Conservation (phyloP, 2,113 vertebrate genomes). For the Malurus elegans region DNA sequence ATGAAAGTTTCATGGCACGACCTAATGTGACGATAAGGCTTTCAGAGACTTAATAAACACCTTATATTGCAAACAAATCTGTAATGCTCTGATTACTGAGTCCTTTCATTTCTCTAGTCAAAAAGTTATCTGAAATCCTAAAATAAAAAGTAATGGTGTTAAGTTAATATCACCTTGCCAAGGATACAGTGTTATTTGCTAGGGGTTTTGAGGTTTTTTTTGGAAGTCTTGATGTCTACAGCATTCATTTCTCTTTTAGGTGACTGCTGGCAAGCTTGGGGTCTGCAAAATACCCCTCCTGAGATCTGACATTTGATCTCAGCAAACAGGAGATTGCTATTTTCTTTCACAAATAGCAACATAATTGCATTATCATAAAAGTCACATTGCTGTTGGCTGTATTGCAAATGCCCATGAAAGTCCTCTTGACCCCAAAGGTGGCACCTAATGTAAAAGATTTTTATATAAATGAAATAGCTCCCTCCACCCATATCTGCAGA, state of each 20-base stretch:
- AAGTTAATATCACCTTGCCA: not conserved
- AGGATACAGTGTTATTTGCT: not conserved
- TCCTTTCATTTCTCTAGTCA: not conserved
- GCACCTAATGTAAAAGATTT: not conserved
- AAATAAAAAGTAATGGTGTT: not conserved
- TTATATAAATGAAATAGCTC: not conserved
- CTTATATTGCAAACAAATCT: not conserved
- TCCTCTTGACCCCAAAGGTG: not conserved
- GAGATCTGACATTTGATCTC: not conserved
- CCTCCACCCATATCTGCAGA: not conserved
- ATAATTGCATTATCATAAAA: conserved; percentile 24
- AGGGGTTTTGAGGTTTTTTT: not conserved
- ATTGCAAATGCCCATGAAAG: not conserved
- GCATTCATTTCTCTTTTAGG: not conserved
- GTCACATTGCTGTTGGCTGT: not conserved
- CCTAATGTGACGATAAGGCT: not conserved
- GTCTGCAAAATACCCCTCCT: not conserved
- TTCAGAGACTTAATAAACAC: not conserved
- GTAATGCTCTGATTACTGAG: not conserved
- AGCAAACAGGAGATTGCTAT: not conserved
- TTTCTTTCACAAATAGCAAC: conserved; percentile 6
- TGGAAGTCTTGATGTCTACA: not conserved
- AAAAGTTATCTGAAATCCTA: not conserved
- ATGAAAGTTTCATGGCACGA: not conserved
- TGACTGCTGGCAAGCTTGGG: not conserved